phyloP scores from a whole-genome alignment of 2,888 invertebrate genomes.

The Ectropis crepuscularia region DNA sequence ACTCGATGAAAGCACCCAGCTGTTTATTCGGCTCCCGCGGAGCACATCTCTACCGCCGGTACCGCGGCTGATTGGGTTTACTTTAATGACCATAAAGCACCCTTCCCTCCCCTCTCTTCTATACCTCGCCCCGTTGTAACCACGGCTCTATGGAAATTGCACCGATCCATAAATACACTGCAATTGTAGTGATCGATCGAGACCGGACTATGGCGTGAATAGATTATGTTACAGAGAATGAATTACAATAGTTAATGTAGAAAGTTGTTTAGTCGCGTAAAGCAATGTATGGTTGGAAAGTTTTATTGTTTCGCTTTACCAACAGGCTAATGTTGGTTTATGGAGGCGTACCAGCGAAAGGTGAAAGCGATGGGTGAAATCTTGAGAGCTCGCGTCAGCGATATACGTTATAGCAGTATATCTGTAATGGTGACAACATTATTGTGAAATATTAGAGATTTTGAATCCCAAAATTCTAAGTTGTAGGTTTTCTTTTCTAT shows the following conservation, averaged over 20 bases:
- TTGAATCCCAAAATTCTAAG: too few species aligned
- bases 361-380: too few species aligned
- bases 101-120: constrained; percentile 45
- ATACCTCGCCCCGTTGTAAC: constrained; percentile 42
- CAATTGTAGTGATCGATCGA: constrained; percentile 34
- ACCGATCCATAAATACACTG: constrained; percentile 34
- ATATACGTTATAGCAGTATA: too few species aligned
- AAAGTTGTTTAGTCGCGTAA: too few species aligned
- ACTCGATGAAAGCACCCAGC: neutral
- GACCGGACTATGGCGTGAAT: constrained; percentile 9
- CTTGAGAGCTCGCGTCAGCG: too few species aligned
- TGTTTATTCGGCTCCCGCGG: constrained; percentile 11
- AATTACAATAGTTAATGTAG: neutral
- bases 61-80: constrained; percentile 71
- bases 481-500: too few species aligned
- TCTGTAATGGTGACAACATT: too few species aligned
- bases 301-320: too few species aligned
- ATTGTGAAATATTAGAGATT: too few species aligned
- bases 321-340: too few species aligned
- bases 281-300: too few species aligned
- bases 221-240: neutral
- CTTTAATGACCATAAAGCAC: constrained; percentile 79
- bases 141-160: constrained; percentile 49
- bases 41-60: constrained; percentile 33
- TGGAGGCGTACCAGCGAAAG: too few species aligned